Evolutionary conservation across 37 sponge, comb jelly and placozoan genomes (phyloP).

Genomic region (Corticium candelabrum): DNA sequence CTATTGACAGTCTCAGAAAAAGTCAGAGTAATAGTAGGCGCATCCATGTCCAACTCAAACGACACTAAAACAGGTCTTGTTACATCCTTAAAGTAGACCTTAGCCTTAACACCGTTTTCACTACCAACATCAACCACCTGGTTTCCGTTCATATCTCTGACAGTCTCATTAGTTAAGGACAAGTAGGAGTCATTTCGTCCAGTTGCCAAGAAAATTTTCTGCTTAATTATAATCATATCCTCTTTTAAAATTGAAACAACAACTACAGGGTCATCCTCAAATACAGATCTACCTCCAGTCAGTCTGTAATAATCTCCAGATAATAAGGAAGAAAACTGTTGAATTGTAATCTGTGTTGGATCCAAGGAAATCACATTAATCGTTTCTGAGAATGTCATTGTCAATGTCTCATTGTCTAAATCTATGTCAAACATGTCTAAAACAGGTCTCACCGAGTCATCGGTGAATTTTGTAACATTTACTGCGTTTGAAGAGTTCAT

Average conservation of each 20-base stretch:
- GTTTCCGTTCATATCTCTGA: conserved; percentile 60
- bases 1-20: conserved; percentile 79
- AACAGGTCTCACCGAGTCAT: conserved; percentile 34
- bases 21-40: conserved; percentile 48
- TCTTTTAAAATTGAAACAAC: not conserved
- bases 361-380: conserved; percentile 29
- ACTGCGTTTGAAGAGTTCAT: conserved; percentile 26
- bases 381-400: conserved; percentile 72
- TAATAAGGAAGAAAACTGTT: conserved; percentile 31
- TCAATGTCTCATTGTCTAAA: conserved; percentile 44
- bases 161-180: conserved; percentile 16
- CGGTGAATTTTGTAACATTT: not conserved
- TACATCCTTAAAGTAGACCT: conserved; percentile 29
- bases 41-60: conserved; percentile 67
- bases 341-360: conserved; percentile 43
- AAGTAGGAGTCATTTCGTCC: conserved; percentile 34
- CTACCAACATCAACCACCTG: conserved; percentile 8
- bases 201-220: conserved; percentile 6
- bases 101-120: conserved; percentile 24
- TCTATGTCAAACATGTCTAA: conserved; percentile 50
- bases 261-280: conserved; percentile 5
- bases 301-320: conserved; percentile 41
- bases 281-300: conserved; percentile 44
- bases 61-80: conserved; percentile 33
- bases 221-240: not conserved